phyloP scores from a whole-genome alignment of 2,797 vertebrate species.

The Crenichthys baileyi region DNA sequence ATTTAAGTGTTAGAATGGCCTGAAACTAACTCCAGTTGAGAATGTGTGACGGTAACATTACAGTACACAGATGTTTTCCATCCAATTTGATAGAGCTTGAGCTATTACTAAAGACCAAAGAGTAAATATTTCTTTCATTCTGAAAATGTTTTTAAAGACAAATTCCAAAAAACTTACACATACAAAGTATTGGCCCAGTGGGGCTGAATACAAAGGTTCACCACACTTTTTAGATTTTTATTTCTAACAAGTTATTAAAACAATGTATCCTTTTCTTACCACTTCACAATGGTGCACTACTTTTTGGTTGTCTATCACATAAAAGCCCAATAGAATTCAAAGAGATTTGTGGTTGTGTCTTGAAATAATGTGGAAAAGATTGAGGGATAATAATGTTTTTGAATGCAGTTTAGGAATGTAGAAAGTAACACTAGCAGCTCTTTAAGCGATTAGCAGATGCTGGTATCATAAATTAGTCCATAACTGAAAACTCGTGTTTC shows the following conservation, averaged over 20 bases:
- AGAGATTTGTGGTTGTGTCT: neutral
- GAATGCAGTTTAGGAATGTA: neutral
- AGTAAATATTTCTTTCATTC: neutral
- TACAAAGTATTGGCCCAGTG: neutral
- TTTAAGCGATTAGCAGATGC: neutral
- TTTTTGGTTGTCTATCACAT: neutral
- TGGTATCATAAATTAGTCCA: neutral
- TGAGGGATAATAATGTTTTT: neutral
- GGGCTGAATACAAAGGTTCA: too few relatives aligned
- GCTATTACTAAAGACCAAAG: too few relatives aligned
- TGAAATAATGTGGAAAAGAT: neutral
- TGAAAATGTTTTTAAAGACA: neutral
- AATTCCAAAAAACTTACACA: neutral
- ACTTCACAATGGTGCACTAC: neutral
- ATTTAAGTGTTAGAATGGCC: too few relatives aligned
- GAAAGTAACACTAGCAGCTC: neutral
- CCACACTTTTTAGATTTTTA: neutral
- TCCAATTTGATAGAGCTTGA: too few relatives aligned
- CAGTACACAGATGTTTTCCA: too few relatives aligned
- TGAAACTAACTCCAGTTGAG: too few relatives aligned
- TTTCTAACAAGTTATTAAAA: neutral
- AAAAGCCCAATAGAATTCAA: neutral
- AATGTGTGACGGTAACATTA: too few relatives aligned
- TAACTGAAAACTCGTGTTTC: neutral
- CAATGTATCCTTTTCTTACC: neutral